Conservation (phyloP, 2,888 invertebrate species). For the Oasisia sp. region DNA sequence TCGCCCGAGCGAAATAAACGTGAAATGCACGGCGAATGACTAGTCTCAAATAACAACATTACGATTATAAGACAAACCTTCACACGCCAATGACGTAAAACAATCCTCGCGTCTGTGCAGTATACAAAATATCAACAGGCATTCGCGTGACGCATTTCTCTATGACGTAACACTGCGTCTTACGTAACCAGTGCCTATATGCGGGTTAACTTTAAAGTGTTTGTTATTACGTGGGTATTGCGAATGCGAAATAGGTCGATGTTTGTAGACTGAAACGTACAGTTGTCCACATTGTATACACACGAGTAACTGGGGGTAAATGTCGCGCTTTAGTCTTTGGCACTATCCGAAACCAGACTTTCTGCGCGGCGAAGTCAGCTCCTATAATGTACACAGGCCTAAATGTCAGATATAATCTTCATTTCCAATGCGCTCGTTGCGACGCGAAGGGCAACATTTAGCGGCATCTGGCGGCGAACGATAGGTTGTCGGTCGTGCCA, state of each 20-base stretch:
- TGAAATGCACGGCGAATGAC: not conserved
- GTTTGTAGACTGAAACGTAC: not conserved
- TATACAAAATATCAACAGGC: not conserved
- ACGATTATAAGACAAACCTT: not conserved
- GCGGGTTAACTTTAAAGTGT: not conserved
- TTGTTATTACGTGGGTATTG: not conserved
- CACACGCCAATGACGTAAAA: not conserved
- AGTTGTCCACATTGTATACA: not conserved
- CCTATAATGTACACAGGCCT: not conserved
- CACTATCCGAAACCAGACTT: not conserved
- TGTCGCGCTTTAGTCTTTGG: not conserved
- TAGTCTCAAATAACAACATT: constrained; percentile 4
- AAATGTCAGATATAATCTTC: not conserved
- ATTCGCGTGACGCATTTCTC: not conserved
- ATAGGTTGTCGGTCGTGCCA: not conserved
- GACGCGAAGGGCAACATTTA: not conserved
- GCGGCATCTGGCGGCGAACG: not conserved
- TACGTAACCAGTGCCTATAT: not conserved
- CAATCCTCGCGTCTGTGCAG: not conserved
- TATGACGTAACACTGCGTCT: not conserved
- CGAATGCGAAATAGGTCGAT: not conserved
- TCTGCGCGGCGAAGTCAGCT: not conserved
- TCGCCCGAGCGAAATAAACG: not conserved
- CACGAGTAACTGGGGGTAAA: not conserved
- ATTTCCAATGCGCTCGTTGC: not conserved